Conservation (phyloP, 2,797 vertebrate species). For the Acrossocheilus wenchowensis region DNA sequence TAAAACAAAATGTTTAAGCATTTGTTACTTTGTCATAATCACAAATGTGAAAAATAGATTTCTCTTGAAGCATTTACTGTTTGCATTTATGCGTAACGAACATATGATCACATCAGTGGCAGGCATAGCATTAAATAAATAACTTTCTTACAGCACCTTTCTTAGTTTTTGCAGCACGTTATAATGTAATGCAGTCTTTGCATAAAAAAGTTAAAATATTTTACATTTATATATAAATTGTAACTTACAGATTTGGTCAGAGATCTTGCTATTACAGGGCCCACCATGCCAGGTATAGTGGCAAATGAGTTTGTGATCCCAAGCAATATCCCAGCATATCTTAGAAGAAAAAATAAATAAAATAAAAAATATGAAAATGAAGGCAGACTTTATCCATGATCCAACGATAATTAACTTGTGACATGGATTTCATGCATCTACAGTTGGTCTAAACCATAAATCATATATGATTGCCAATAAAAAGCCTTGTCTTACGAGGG, state of each 20-base stretch:
- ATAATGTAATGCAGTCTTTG: neutral
- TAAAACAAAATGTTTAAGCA: constrained; percentile 45
- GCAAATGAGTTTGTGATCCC: constrained; percentile 99
- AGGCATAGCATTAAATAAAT: neutral
- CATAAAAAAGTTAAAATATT: neutral
- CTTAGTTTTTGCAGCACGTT: neutral
- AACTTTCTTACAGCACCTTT: neutral
- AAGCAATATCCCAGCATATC: constrained; percentile 95
- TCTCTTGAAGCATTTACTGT: neutral
- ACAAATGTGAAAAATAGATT: neutral
- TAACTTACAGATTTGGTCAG: constrained; percentile 89
- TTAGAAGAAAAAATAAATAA: constrained; percentile 60
- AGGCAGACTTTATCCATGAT: neutral
- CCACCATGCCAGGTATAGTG: constrained; percentile 96
- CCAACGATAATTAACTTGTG: neutral
- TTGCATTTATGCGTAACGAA: neutral
- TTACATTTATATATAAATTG: neutral
- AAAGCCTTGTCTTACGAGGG: constrained; percentile 87
- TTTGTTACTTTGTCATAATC: neutral
- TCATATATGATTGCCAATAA: neutral
- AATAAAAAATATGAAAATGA: neutral
- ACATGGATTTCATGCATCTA: neutral
- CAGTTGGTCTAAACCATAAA: neutral
- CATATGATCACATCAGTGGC: neutral
- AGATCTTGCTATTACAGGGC: constrained; percentile 89